Evolutionary conservation across 2,888 invertebrate genomes (phyloP).

Genomic region (Branchellion lobata): DNA sequence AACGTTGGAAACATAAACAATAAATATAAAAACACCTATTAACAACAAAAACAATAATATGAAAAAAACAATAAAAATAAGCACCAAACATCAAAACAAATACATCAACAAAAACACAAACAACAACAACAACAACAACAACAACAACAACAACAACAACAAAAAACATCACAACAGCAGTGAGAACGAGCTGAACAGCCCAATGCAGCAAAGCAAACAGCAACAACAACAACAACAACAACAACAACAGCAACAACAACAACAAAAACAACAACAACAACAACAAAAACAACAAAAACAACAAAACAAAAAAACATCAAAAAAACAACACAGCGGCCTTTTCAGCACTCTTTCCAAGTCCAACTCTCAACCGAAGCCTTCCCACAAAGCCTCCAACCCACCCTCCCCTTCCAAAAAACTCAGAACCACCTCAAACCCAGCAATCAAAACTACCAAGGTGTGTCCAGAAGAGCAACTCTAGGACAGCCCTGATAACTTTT

Average conservation of each 20-base stretch:
- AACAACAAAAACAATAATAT: too few species aligned
- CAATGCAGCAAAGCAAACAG: background rate
- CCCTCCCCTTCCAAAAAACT: constrained; percentile 32
- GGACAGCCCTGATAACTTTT: background rate
- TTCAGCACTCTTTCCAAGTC: constrained; percentile 35
- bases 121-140: too few species aligned
- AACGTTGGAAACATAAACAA: too few species aligned
- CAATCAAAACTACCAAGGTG: constrained; percentile 35
- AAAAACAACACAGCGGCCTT: background rate
- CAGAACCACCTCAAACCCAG: constrained; percentile 38
- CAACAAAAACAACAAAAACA: constrained; percentile 3
- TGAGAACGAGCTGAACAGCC: constrained; percentile 10
- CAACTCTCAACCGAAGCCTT: constrained; percentile 43
- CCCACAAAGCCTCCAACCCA: background rate
- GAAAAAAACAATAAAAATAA: too few species aligned
- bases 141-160: background rate
- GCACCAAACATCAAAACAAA: too few species aligned
- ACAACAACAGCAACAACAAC: too few species aligned
- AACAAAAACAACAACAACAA: too few species aligned
- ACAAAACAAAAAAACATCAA: background rate
- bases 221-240: too few species aligned
- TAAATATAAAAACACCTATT: too few species aligned
- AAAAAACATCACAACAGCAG: background rate
- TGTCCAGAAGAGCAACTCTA: background rate
- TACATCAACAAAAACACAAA: too few species aligned